phyloP scores from a whole-genome alignment of 2,113 vertebrate genomes.

The Labeo rohita region DNA sequence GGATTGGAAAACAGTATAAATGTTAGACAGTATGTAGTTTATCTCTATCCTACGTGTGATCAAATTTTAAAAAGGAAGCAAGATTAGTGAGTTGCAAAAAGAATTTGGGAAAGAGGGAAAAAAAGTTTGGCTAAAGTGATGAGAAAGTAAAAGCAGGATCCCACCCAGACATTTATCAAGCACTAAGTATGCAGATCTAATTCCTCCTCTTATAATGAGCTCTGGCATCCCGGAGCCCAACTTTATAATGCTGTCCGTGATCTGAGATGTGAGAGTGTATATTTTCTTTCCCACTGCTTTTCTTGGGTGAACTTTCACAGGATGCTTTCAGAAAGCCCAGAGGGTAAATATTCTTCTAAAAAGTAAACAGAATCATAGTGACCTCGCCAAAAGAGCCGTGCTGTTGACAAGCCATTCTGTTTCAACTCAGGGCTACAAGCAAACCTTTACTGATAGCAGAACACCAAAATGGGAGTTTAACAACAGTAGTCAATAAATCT shows the following conservation, averaged over 20 bases:
- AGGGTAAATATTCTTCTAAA: slow-evolving; percentile 90
- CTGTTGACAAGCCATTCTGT: slow-evolving; percentile 88
- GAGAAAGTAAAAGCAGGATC: not conserved
- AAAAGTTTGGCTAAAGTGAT: not conserved
- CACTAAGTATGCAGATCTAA: slow-evolving; percentile 27
- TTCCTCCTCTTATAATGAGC: slow-evolving; percentile 26
- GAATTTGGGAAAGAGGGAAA: not conserved
- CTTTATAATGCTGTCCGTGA: not conserved
- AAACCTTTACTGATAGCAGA: slow-evolving; percentile 65
- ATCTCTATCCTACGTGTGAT: not conserved
- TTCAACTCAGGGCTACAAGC: slow-evolving; percentile 90
- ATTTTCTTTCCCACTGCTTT: slow-evolving; percentile 52
- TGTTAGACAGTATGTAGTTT: not conserved
- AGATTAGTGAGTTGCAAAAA: not conserved
- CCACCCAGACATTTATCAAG: slow-evolving; percentile 7
- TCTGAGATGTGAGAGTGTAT: slow-evolving; percentile 11
- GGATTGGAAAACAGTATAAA: not conserved
- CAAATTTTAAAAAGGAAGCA: not conserved
- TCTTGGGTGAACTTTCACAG: slow-evolving; percentile 85
- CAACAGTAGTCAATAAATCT: slow-evolving; percentile 70
- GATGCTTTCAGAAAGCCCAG: slow-evolving; percentile 89
- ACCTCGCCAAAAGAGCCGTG: slow-evolving; percentile 87
- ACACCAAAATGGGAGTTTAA: slow-evolving; percentile 71
- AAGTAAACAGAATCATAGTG: slow-evolving; percentile 93
- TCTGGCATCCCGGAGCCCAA: not conserved